Conservation (phyloP, 37 sponge, comb jelly and placozoan genomes). For the Halichondria panicea region DNA sequence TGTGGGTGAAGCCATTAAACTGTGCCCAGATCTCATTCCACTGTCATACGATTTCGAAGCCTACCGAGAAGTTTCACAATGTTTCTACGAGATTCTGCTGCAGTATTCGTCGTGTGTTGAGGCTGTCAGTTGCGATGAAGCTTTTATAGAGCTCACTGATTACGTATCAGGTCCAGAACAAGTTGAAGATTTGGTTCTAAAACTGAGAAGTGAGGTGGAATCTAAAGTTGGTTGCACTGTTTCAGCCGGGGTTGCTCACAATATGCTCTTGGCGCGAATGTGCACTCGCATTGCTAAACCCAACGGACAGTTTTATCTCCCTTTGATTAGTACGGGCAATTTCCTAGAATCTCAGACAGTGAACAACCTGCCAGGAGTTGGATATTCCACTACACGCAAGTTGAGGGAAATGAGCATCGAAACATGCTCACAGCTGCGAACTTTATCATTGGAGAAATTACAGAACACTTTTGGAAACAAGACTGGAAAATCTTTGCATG, state of each 20-base stretch:
- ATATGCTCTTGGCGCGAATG: conserved; percentile 86
- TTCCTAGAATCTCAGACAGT: conserved; percentile 50
- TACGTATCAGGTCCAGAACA: conserved; percentile 29
- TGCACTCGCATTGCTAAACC: conserved; percentile 91
- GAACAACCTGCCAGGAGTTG: conserved; percentile 73
- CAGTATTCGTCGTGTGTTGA: conserved; percentile 61
- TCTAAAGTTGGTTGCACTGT: conserved; percentile 64
- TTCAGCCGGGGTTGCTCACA: conserved; percentile 85
- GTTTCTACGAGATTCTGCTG: conserved; percentile 70
- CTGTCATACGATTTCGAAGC: conserved; percentile 89
- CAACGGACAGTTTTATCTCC: conserved; percentile 75
- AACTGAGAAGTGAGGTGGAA: conserved; percentile 58
- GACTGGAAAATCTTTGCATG: conserved; percentile 64
- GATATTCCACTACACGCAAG: conserved; percentile 41
- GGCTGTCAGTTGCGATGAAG: conserved; percentile 96
- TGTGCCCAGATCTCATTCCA: conserved; percentile 78
- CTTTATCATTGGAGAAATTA: conserved; percentile 42
- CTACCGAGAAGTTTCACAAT: conserved; percentile 71
- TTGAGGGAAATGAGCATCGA: conserved; percentile 40
- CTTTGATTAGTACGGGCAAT: conserved; percentile 8
- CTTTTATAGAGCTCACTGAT: conserved; percentile 82
- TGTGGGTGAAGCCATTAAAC: conserved; percentile 74
- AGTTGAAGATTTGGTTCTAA: conserved; percentile 37
- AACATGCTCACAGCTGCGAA: conserved; percentile 64
- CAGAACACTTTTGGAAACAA: conserved; percentile 69